Evolutionary conservation across 2,888 invertebrate genomes (phyloP), one percentile per base, ranked within the genome.

Genomic region (Ametastegia equiseti): DNA sequence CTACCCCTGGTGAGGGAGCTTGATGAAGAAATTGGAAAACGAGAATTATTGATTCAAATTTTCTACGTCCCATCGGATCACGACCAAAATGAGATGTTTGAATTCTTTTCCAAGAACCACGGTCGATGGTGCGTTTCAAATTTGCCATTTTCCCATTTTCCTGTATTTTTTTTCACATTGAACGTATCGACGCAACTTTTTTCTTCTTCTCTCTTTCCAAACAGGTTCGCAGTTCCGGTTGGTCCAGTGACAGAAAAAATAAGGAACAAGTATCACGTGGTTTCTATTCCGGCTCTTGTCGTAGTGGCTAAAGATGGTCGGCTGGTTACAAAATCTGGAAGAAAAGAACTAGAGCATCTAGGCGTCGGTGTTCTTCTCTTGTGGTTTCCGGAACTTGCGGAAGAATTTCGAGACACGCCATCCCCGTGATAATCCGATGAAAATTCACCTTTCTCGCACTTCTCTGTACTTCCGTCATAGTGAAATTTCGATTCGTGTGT

Each of bases 1-100:
- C 69, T 87, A 57, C 85, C 87, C 19, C 80, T 63, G 23, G 23
- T 88, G 19, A 87, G 83, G 67, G 27, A 60, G 7, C 33, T 83
- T 15, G 82, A 84, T 82, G 84, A 85, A 27, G 63, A 83, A 6
- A 84, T 84, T 6, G 75, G 57, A 13, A 57, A 6, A 33, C 80
- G 81, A 15, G 47, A 80, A 15, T 67, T 86, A 45, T 83, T 81
- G 15, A 79, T 88, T 23, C 84, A 87, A 83, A 83, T 87, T 36
- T 85, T 88, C 13, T 88, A 85, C 80, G 83, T 88, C 11, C 81
- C 87, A 7, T 85, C 87, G 60, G 88, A 88, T 69, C 81, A 82
- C 63, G 85, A 87, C 45, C 81, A 85, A 33, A 81, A 83, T 6
- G 82, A 75, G 65, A 86, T 86, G 86, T 81, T 81, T n/a, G 81